Conservation (phyloP, 2,888 invertebrate genomes). For the Drosophila kanekoi region DNA sequence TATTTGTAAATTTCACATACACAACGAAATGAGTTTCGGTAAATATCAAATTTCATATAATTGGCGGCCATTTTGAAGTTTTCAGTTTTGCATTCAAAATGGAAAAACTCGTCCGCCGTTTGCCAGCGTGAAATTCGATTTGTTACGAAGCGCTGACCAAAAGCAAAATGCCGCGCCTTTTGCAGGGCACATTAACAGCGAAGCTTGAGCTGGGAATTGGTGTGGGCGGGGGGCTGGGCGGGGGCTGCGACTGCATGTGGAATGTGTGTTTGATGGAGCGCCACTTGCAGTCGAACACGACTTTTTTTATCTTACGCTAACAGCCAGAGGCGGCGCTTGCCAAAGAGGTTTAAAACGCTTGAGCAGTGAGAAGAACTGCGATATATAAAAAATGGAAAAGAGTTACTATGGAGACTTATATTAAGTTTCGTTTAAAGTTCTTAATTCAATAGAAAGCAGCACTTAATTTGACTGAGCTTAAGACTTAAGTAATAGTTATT, state of each 20-base stretch:
- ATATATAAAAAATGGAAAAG: too few relatives aligned
- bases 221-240: too few relatives aligned
- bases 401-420: too few relatives aligned
- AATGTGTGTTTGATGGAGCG: conserved; percentile 42
- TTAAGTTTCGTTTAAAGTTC: too few relatives aligned
- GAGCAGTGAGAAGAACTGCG: too few relatives aligned
- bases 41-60: conserved; percentile 76
- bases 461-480: too few relatives aligned
- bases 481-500: too few relatives aligned
- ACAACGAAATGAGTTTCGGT: conserved; percentile 11
- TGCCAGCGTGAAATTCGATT: conserved; percentile 2
- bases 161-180: conserved; percentile 52
- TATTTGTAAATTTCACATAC: conserved; percentile 28
- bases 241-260: conserved; percentile 6
- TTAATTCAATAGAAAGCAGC: too few relatives aligned
- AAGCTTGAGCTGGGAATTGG: too few relatives aligned
- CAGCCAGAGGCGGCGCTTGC: conserved; percentile 31
- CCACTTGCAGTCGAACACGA: conserved; percentile 46
- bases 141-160: conserved; percentile 49
- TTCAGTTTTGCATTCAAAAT: conserved; percentile 56
- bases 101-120: conserved; percentile 17
- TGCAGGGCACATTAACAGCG: too few relatives aligned
- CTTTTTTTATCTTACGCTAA: conserved; percentile 31
- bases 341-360: not conserved
- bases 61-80: conserved; percentile 72